Evolutionary conservation across 2,113 vertebrate genomes (phyloP).

Genomic region (Falcunculus frontatus): DNA sequence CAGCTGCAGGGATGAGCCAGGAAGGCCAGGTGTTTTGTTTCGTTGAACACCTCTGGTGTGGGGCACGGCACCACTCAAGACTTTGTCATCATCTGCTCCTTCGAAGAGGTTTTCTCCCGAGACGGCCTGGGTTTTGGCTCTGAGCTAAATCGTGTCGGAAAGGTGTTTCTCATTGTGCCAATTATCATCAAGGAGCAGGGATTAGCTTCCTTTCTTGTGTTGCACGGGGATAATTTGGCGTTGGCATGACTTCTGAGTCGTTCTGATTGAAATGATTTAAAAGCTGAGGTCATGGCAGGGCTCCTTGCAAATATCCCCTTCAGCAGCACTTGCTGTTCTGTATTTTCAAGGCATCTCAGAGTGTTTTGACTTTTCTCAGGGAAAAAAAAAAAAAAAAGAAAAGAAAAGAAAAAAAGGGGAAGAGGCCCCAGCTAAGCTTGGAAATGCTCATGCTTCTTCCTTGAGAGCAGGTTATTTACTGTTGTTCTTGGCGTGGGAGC

Average conservation of each 20-base stretch:
- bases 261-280: slow-evolving; percentile 33
- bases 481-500: slow-evolving; percentile 38
- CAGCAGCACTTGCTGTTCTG: background rate
- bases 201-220: slow-evolving; percentile 11
- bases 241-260: background rate
- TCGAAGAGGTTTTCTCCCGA: background rate
- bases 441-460: slow-evolving; percentile 24
- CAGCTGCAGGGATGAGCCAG: background rate
- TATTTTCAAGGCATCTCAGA: slow-evolving; percentile 14
- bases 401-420: background rate
- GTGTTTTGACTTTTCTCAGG: slow-evolving; percentile 37
- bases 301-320: slow-evolving; percentile 46
- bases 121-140: background rate
- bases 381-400: background rate
- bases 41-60: background rate
- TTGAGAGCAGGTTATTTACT: slow-evolving; percentile 65
- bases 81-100: background rate
- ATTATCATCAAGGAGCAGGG: background rate
- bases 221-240: slow-evolving; percentile 30
- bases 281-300: slow-evolving; percentile 46
- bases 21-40: background rate
- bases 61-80: background rate
- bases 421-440: slow-evolving; percentile 48
- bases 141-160: background rate
- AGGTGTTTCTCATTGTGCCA: slow-evolving; percentile 47